These are phyloP conservation scores for Anthonomus grandis DNA, from an alignment of 1,140 invertebrate species.

Conservation along the genomic window DNA sequence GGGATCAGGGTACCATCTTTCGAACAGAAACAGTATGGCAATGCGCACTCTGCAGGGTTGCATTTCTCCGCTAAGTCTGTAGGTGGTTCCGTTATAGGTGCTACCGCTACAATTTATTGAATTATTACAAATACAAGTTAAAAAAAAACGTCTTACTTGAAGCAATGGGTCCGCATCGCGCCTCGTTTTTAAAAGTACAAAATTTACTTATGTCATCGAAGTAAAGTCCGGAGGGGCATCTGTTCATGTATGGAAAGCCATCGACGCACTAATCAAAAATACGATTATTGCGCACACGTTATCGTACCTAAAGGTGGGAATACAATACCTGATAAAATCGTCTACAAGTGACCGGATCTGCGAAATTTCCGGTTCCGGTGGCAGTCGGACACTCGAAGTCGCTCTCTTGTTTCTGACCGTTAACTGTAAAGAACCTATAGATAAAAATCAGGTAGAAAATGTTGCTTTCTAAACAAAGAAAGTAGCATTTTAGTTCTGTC, in stretches of 20 bases:
- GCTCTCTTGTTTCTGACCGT: conserved; percentile 52
- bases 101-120: conserved; percentile 59
- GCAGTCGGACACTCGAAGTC: conserved; percentile 70
- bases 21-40: conserved; percentile 93
- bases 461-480: conserved; percentile 11
- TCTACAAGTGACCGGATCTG: conserved; percentile 83
- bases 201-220: conserved; percentile 89
- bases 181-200: conserved; percentile 87
- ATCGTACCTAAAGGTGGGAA: no score
- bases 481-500: no score
- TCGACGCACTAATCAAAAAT: conserved; percentile 70
- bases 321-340: conserved; percentile 87
- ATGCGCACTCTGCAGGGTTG: conserved; percentile 67
- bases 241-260: conserved; percentile 78
- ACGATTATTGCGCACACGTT: no score
- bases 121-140: conserved; percentile 1
- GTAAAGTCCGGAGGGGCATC: conserved; percentile 84
- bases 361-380: conserved; percentile 83
- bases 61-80: conserved; percentile 75
- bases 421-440: conserved; percentile 41
- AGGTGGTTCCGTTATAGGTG: conserved; percentile 75
- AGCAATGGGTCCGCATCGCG: conserved; percentile 83
- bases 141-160: conserved; percentile 62
- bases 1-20: conserved; percentile 86
- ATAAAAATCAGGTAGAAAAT: conserved; percentile 32